Evolutionary conservation across 2,797 vertebrate species (phyloP), one percentile per base, ranked within the genome.

Genomic region (Spondyliosoma cantharus): DNA sequence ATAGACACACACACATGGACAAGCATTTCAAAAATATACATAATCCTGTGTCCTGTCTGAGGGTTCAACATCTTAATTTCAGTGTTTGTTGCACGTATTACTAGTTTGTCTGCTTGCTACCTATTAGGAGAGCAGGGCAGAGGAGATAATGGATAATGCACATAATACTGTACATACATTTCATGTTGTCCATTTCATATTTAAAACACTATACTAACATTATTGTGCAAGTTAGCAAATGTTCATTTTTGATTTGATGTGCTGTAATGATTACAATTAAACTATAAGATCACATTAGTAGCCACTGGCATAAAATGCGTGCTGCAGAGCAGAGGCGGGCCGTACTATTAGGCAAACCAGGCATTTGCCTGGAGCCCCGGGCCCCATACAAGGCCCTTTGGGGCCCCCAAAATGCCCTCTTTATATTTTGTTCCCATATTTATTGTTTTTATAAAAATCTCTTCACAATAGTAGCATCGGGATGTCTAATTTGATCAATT

Each of bases 1-100:
- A 62, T 22, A 58, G 15, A 32, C 2, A 58, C n/a, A 1, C 11
- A 22, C 13, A 25, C 13, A 22, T n/a, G 58, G 37, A 65, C 48
- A 54, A 75, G 43, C 14, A 0, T 60, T 48, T 13, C 20, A 60
- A 43, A 16, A 69, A 37, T 37, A 37, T 37, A 74, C 57, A 73
- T 17, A 42, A 32, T 78, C 61, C 58, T 71, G 37, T 76, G 60
- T 82, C 61, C 56, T 66, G 57, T 83, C 76, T 54, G 67, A 37
- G 68, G 49, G 74, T 58, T 77, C 69, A 80, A 67, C 56, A 59
- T 57, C 82, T 86, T 82, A 64, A 85, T 86, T 83, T 85, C 74
- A 49, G 74, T 66, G 76, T 78, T 71, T 84, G 83, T 81, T 79
- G 2, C 59, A 50, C 66, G 83, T 79, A 86, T 78, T 64, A 80